Evolutionary conservation across 2,113 vertebrate species (phyloP), one percentile per base, ranked within the genome.

Genomic region (Lophochroa leadbeateri): DNA sequence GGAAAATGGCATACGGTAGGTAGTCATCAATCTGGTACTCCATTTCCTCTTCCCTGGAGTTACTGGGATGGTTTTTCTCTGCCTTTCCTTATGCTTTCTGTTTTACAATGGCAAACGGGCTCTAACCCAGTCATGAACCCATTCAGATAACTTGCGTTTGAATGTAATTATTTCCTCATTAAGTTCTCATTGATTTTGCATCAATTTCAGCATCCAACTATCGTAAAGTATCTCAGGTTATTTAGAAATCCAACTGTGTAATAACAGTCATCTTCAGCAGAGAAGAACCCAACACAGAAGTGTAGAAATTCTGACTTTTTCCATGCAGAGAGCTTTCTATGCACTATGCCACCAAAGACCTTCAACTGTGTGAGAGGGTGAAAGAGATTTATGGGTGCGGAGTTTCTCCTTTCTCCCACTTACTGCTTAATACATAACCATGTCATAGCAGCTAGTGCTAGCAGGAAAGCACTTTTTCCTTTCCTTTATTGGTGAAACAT

Each of bases 1-100:
- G 99, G 99, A 87, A 97, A 96, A 77, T 99, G 99, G 99, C 99
- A 99, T 97, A 97, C 63, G 37, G 99, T 99, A 96, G 55, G 98
- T 97, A 35, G 39, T 61, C 3, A 2, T 21, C 57, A 76, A 52
- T n/a, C 17, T 44, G 37, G 13, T 39, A 25, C 37, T 58, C 35
- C 6, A 7, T 57, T 90, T 69, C 53, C 7, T 53, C 21, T 68
- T 82, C 46, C 27, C 9, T 63, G 29, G 20, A 89, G 28, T 49
- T 82, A 28, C 27, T 58, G 52, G 44, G 13, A 10, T 64, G n/a
- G 5, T 15, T 77, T 89, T 74, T 75, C 24, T 9, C 31, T 71
- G 58, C 37, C 10, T 81, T 68, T 39, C 11, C 16, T 75, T 64
- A 28, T 1, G 4, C 8, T 82, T 82, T 64, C 46, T 77, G 13